These are phyloP conservation scores for Drosophila percnosoma DNA, from an alignment of 2,888 invertebrate genomes.

Conservation along the genomic window DNA sequence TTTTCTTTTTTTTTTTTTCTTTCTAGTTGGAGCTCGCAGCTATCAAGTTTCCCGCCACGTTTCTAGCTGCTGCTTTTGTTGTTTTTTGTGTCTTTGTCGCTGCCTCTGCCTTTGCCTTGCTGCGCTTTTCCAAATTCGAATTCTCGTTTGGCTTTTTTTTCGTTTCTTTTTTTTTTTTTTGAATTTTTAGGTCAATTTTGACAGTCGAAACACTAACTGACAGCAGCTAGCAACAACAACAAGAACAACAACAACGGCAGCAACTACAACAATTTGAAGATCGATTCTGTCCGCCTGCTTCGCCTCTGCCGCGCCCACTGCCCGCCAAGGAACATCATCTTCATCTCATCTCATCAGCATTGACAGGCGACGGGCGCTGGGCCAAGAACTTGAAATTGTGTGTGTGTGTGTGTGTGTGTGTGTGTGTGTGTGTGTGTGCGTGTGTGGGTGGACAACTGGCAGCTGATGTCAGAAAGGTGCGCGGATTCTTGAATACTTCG, in stretches of 20 bases:
- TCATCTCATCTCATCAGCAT: constrained; percentile 38
- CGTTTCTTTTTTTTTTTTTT: constrained; percentile 37
- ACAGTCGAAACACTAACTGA: constrained; percentile 65
- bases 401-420: constrained; percentile 20
- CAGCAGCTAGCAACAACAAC: constrained; percentile 45
- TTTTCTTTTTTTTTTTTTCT: not conserved
- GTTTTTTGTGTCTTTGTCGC: not conserved
- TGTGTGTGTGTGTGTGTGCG: constrained; percentile 12
- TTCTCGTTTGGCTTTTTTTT: constrained; percentile 44
- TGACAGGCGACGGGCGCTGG: constrained; percentile 73
- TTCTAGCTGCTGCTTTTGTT: constrained; percentile 10
- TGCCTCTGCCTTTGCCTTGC: constrained; percentile 7
- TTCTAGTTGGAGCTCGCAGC: constrained; percentile 22
- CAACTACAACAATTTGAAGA: constrained; percentile 31
- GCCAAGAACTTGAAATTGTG: constrained; percentile 76
- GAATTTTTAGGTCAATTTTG: constrained; percentile 72
- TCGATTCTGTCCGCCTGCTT: constrained; percentile 16
- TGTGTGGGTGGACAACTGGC: constrained; percentile 31
- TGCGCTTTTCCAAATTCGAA: constrained; percentile 56
- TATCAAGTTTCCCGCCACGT: constrained; percentile 61
- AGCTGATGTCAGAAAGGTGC: constrained; percentile 41
- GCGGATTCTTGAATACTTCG: constrained; percentile 25
- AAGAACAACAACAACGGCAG: constrained; percentile 17
- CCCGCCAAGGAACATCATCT: constrained; percentile 27
- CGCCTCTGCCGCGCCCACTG: constrained; percentile 3